Conservation (phyloP, 2,888 invertebrate genomes). For the Cephus spinipes region DNA sequence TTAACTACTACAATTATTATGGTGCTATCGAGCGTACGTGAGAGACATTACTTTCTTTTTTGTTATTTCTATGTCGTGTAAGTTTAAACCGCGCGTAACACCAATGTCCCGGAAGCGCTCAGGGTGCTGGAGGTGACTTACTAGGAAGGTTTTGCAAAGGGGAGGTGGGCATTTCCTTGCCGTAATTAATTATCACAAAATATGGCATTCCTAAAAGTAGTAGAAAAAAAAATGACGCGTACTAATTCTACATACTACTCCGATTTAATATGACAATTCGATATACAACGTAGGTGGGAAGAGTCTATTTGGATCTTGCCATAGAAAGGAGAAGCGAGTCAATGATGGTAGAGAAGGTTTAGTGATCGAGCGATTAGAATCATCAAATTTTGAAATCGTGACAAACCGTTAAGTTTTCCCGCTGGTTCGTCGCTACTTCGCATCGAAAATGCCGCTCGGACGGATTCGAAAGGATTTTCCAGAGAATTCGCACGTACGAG, state of each 20-base stretch:
- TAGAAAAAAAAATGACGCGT: not conserved
- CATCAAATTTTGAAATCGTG: not conserved
- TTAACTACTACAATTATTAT: not conserved
- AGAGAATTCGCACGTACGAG: not conserved
- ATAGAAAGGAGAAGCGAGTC: not conserved
- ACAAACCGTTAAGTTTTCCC: not conserved
- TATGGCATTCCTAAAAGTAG: not conserved
- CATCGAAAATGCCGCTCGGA: not conserved
- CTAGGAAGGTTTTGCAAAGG: not conserved
- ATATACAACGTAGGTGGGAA: not conserved
- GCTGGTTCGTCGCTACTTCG: not conserved
- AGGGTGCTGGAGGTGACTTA: not conserved
- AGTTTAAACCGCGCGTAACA: not conserved
- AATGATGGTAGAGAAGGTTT: not conserved
- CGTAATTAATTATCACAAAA: not conserved
- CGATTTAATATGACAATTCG: not conserved
- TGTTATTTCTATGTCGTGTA: slow-evolving; percentile 13
- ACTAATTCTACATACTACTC: not conserved
- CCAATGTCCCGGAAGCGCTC: not conserved
- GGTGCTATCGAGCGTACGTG: slow-evolving; percentile 27
- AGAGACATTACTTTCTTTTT: slow-evolving; percentile 16
- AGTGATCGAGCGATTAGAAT: not conserved
- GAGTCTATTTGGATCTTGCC: not conserved
- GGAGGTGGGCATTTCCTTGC: not conserved
- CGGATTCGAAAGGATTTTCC: not conserved